A percentile compares a stretch with the other conserved stretches of the same genome.
These are phyloP conservation scores for Isotomurus palustris DNA, from an alignment of 2,888 invertebrate genomes.

Conservation along the genomic window DNA sequence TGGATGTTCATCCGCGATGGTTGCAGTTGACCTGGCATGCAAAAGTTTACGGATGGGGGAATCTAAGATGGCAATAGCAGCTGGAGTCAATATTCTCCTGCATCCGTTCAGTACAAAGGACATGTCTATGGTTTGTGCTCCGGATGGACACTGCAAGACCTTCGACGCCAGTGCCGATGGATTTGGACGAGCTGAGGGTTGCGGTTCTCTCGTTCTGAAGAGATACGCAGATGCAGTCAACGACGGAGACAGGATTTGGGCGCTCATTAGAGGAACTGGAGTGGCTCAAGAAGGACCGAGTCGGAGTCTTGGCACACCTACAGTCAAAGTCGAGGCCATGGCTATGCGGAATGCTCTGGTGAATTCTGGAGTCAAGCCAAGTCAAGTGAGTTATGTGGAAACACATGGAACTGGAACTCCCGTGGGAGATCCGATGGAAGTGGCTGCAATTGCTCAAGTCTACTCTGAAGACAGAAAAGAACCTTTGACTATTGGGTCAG, in stretches of 20 bases:
- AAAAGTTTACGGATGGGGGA: constrained; percentile 14
- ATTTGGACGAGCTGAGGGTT: constrained; percentile 49
- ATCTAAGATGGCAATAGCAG: constrained; percentile 16
- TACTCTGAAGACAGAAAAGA: constrained; percentile 6
- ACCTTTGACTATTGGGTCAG: constrained; percentile 19
- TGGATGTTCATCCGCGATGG: constrained; percentile 24
- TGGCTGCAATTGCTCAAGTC: constrained; percentile 17
- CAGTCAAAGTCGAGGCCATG: constrained; percentile 12
- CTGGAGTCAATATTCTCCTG: constrained; percentile 23
- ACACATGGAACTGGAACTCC: constrained; percentile 21
- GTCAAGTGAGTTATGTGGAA: constrained; percentile 14
- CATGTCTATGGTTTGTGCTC: constrained; percentile 38
- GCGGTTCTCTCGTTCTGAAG: constrained; percentile 19
- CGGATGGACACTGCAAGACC: constrained; percentile 43
- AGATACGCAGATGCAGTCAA: constrained; percentile 10
- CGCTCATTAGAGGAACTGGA: constrained; percentile 21
- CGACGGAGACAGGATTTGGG: constrained; percentile 15
- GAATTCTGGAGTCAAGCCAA: constrained; percentile 4
- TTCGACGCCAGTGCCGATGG: constrained; percentile 49
- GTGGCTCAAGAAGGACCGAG: constrained; percentile 10
- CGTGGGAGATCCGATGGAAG: constrained; percentile 24
- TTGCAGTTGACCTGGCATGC: constrained; percentile 23
- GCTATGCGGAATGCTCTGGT: constrained; percentile 9
- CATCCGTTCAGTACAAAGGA: constrained; percentile 12
- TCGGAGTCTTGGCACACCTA: constrained; percentile 19